phyloP scores from a whole-genome alignment of 2,888 invertebrate species.

The Xanthorhoe designata region DNA sequence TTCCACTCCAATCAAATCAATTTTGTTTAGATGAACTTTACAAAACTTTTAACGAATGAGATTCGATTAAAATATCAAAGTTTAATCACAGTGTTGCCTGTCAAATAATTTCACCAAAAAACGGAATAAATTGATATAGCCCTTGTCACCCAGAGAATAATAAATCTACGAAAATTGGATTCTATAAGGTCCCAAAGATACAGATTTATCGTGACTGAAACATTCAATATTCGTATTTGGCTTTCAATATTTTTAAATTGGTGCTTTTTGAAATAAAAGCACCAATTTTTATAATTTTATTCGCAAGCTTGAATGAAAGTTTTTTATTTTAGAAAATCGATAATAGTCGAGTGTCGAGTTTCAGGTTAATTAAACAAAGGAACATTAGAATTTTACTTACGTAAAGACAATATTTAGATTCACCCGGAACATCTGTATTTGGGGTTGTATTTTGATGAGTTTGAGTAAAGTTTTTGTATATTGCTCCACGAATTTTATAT shows the following conservation, averaged over 20 bases:
- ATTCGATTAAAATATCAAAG: constrained; percentile 18
- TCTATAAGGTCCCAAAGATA: constrained; percentile 20
- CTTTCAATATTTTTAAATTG: constrained; percentile 9
- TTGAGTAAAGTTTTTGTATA: no score
- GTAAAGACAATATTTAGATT: no score
- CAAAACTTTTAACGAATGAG: constrained; percentile 15
- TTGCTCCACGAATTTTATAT: no score
- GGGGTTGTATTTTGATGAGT: no score
- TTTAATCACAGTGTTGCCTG: constrained; percentile 15
- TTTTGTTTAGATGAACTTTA: neutral
- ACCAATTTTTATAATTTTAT: constrained; percentile 26
- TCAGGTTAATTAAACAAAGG: no score
- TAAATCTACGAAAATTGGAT: constrained; percentile 39
- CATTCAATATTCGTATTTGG: constrained; percentile 14
- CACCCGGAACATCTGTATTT: no score
- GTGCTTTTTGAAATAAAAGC: constrained; percentile 31
- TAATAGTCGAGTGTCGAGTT: no score
- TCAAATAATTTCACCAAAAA: constrained; percentile 31
- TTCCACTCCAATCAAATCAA: neutral
- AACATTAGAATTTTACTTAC: no score
- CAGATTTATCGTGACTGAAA: constrained; percentile 24
- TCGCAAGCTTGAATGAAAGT: constrained; percentile 15
- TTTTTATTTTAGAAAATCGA: no score
- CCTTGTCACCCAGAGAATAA: constrained; percentile 36
- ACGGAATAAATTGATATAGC: constrained; percentile 36